Conservation (phyloP, 2,113 vertebrate species). For the Scopus umbretta region DNA sequence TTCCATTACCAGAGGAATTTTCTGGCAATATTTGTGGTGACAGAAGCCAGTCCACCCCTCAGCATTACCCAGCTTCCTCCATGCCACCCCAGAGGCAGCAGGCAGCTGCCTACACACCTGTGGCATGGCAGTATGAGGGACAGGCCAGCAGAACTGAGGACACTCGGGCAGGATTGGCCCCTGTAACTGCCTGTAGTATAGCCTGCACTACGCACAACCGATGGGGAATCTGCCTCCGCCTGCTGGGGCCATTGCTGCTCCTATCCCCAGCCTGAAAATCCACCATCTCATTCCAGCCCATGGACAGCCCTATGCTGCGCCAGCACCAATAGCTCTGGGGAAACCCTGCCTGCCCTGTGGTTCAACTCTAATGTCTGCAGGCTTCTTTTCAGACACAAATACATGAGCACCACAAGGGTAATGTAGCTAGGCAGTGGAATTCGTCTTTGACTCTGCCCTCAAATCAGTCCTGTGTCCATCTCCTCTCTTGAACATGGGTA, state of each 20-base stretch:
- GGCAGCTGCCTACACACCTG: background rate
- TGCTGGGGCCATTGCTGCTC: background rate
- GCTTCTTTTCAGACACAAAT: background rate
- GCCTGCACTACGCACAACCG: background rate
- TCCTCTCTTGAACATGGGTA: background rate
- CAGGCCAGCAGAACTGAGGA: background rate
- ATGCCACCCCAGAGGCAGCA: background rate
- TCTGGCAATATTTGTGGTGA: background rate
- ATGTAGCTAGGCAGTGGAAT: background rate
- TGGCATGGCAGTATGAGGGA: background rate
- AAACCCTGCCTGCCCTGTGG: background rate
- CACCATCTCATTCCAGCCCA: background rate
- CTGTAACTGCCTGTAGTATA: background rate
- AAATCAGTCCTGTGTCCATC: background rate
- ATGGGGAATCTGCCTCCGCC: fast-evolving
- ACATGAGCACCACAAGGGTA: fast-evolving
- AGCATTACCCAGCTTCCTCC: background rate
- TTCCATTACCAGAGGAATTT: background rate
- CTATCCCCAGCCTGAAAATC: background rate
- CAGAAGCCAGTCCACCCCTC: background rate
- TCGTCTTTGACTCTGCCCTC: background rate
- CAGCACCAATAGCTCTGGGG: background rate
- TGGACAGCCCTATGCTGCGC: background rate
- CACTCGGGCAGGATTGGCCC: background rate
- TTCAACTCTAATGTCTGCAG: background rate